phyloP scores from a whole-genome alignment of 2,888 invertebrate species.

The Tethea ocularis region DNA sequence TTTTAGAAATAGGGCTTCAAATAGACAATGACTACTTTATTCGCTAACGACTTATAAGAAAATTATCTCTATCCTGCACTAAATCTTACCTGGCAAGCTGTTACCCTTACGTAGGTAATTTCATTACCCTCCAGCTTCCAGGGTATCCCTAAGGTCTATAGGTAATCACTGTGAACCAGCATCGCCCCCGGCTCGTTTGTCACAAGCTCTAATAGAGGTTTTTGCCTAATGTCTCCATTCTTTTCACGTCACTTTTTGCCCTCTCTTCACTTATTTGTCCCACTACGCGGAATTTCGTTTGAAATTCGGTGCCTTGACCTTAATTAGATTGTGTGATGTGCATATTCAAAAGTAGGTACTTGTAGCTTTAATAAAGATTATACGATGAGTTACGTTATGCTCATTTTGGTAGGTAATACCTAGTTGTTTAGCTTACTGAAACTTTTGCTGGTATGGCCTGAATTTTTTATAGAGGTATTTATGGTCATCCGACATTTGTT shows the following conservation, averaged over 20 bases:
- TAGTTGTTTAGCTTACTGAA: too few species aligned
- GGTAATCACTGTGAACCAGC: slow-evolving; percentile 57
- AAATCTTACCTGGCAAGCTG: slow-evolving; percentile 12
- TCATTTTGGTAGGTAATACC: too few species aligned
- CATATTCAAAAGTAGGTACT: neutral
- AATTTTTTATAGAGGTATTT: too few species aligned
- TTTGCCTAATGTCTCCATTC: slow-evolving; percentile 57
- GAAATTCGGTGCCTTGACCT: slow-evolving; percentile 25
- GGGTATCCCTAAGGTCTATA: slow-evolving; percentile 31
- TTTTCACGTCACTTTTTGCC: slow-evolving; percentile 53
- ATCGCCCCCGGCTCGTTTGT: slow-evolving; percentile 52
- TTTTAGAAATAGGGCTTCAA: too few species aligned
- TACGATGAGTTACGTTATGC: neutral
- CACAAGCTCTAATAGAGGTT: slow-evolving; percentile 60
- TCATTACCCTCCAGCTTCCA: slow-evolving; percentile 27
- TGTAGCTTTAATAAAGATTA: neutral
- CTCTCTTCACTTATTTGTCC: slow-evolving; percentile 43
- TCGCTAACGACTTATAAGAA: slow-evolving; percentile 19
- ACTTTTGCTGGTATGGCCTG: too few species aligned
- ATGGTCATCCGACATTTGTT: too few species aligned
- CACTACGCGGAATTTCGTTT: slow-evolving; percentile 29
- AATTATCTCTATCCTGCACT: neutral
- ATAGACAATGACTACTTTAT: slow-evolving; percentile 6
- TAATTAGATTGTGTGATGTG: slow-evolving; percentile 35
- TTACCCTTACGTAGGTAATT: slow-evolving; percentile 25